Conservation (phyloP, 2,113 vertebrate species). For the Phylloscopus trochiloides region DNA sequence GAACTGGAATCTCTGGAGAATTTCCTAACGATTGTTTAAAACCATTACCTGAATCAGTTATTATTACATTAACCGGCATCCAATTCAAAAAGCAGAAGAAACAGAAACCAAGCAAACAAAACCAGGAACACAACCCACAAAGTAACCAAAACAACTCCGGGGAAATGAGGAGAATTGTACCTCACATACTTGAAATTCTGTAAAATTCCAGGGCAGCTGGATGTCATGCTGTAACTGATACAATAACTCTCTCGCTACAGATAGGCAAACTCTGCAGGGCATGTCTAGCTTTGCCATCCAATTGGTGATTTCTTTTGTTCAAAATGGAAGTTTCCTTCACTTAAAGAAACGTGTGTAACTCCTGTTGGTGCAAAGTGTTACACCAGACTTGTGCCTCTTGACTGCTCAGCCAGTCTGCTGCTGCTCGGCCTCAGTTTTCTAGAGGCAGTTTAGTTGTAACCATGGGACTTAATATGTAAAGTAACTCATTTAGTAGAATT, state of each 20-base stretch:
- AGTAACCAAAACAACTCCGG: not conserved
- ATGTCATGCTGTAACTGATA: not conserved
- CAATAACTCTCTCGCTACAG: fast-evolving
- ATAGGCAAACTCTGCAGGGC: not conserved
- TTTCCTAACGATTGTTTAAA: not conserved
- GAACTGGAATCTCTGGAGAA: not conserved
- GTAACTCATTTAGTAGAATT: not conserved
- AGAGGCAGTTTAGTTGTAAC: not conserved
- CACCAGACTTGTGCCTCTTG: not conserved
- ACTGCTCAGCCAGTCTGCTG: not conserved
- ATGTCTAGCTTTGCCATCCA: not conserved
- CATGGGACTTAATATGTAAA: not conserved
- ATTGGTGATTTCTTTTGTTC: not conserved
- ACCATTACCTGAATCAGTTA: not conserved
- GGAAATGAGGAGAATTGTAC: not conserved
- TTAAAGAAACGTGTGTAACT: not conserved
- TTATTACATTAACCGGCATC: not conserved
- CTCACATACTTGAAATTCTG: not conserved
- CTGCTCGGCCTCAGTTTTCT: fast-evolving
- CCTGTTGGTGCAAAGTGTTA: not conserved
- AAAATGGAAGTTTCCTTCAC: not conserved
- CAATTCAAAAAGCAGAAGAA: not conserved
- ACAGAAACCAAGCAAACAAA: not conserved
- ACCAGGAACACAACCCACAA: not conserved
- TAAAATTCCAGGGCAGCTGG: not conserved